phyloP scores from a whole-genome alignment of 2,888 invertebrate species.

The Hydropsyche betteni region DNA sequence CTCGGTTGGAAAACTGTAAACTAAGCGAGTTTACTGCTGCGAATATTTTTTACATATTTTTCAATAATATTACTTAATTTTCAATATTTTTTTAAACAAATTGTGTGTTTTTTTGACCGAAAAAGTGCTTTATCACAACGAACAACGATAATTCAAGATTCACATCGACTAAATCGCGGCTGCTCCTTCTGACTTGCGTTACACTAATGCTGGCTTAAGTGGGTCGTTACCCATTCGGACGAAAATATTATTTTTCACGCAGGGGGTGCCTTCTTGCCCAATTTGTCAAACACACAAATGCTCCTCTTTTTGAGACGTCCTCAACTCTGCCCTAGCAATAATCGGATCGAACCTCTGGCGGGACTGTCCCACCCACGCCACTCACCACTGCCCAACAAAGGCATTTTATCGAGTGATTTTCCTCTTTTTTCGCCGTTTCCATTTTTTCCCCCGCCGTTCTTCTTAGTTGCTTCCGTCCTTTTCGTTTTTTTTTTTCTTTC shows the following conservation, averaged over 20 bases:
- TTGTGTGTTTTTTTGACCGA: no score
- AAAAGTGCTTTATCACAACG: no score
- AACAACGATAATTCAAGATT: no score
- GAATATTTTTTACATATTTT: no score
- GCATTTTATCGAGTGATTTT: constrained; percentile 21
- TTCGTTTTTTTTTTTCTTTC: not conserved
- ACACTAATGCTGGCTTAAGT: constrained; percentile 31
- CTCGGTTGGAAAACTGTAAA: no score
- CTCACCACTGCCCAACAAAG: constrained; percentile 12
- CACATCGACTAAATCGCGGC: no score
- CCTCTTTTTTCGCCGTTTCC: constrained; percentile 1
- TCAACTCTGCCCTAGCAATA: constrained; percentile 3
- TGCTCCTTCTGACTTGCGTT: not conserved
- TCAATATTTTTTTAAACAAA: no score
- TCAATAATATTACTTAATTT: no score
- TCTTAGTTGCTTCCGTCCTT: not conserved
- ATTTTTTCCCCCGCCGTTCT: not conserved
- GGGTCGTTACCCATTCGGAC: constrained; percentile 31
- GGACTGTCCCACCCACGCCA: not conserved
- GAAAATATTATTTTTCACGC: constrained; percentile 37
- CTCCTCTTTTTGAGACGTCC: not conserved
- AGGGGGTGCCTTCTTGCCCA: constrained; percentile 20
- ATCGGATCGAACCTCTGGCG: constrained; percentile 24
- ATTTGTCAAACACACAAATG: constrained; percentile 33
- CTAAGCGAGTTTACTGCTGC: no score